These are phyloP conservation scores for Nixonia krombeini DNA, from an alignment of 1,140 invertebrate species.

Conservation along the genomic window DNA sequence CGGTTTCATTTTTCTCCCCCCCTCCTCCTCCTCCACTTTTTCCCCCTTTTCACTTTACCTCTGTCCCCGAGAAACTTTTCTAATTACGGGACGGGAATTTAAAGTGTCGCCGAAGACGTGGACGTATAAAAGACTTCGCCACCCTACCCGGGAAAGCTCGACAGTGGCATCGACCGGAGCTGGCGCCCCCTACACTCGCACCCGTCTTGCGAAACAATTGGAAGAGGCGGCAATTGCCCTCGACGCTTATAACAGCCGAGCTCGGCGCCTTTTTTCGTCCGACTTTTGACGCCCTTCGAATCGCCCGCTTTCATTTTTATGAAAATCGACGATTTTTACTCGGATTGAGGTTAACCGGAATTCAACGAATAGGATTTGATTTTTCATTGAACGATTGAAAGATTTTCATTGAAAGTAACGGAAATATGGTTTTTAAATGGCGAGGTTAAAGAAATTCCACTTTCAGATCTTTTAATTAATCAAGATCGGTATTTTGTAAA, in stretches of 20 bases:
- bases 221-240: constrained; percentile 19
- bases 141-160: neutral
- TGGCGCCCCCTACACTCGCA: constrained; percentile 17
- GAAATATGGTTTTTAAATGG: too few species aligned
- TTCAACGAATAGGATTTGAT: too few species aligned
- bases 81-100: constrained; percentile 52
- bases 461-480: too few species aligned
- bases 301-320: too few species aligned
- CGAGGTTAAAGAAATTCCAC: too few species aligned
- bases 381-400: too few species aligned
- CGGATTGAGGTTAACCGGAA: too few species aligned
- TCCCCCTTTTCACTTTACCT: constrained; percentile 19
- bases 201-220: constrained; percentile 14
- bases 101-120: constrained; percentile 13
- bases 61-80: constrained; percentile 49
- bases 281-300: neutral
- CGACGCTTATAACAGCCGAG: constrained; percentile 28
- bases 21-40: constrained; percentile 19
- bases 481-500: too few species aligned
- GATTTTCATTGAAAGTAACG: too few species aligned
- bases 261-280: neutral
- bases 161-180: constrained; percentile 10
- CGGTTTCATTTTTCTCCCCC: too few species aligned
- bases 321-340: too few species aligned
- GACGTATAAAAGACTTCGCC: constrained; percentile 16